These are phyloP conservation scores for Centropyge bicolor DNA, from an alignment of 2,797 vertebrate genomes.

Conservation along the genomic window DNA sequence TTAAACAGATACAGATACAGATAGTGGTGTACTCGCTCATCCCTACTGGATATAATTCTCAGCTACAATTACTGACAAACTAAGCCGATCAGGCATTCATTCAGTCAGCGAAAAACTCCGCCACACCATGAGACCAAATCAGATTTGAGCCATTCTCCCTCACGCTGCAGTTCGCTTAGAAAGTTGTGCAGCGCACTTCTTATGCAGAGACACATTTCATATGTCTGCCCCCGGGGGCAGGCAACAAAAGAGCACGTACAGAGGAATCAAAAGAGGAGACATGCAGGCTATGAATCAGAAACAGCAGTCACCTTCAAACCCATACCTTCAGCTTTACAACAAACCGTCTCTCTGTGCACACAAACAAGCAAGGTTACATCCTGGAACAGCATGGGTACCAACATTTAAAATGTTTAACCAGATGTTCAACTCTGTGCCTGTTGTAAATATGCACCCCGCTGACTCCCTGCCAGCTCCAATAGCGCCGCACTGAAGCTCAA, in stretches of 20 bases:
- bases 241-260: constrained; percentile 30
- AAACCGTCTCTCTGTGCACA: constrained; percentile 27
- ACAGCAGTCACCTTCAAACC: constrained; percentile 65
- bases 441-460: constrained; percentile 20
- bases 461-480: constrained; percentile 8
- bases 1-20: no score
- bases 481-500: background rate
- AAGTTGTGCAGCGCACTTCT: constrained; percentile 18
- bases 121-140: background rate
- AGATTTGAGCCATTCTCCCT: constrained; percentile 4
- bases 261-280: constrained; percentile 48
- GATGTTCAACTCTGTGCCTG: constrained; percentile 27
- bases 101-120: constrained; percentile 14
- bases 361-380: constrained; percentile 28
- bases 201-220: constrained; percentile 59
- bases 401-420: constrained; percentile 27
- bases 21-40: no score
- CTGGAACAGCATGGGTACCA: constrained; percentile 11
- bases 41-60: background rate
- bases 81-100: background rate
- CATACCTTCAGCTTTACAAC: constrained; percentile 32
- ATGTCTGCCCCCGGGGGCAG: constrained; percentile 39
- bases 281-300: constrained; percentile 53
- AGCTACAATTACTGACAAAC: background rate
- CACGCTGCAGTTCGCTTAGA: constrained; percentile 6